Evolutionary conservation across 2,888 invertebrate genomes (phyloP), one percentile per base, ranked within the genome.

Genomic region (Amblyjoppa fuscipennis): DNA sequence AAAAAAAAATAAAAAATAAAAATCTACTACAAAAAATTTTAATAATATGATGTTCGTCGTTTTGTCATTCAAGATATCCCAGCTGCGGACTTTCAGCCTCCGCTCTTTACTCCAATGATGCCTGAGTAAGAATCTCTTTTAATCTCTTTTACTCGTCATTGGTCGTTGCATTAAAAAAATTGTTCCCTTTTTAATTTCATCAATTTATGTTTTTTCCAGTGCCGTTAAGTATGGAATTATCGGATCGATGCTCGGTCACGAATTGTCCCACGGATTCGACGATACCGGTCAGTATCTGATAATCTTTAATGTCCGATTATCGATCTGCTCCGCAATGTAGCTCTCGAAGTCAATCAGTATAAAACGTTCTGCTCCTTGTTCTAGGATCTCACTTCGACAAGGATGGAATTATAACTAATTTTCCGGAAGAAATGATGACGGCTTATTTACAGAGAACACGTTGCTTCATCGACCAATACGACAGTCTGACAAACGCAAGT

Each of bases 221-320:
- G 84, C 88, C 16, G 34, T 90, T 31, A 89, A 86, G 82, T 90
- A 89, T 13, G 90, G 88, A 59, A 77, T 73, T 16, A 68, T 83
- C 6, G 90, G 89, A 9, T 88, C 88, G 31, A 69, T 81, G n/a
- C 61, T 90, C 11, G 90, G 88, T 11, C 89, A 90, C 75, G 89
- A 90, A 81, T 73, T 90, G 34, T 85, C 88, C 1, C 90, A 90
- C 25, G 75, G 78, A 28, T 89, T 85, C 49, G 89, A 89, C 25
- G 76, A 70, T 11, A 73, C 56, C 59, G 89, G 90, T 90, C 66
- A 70, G 34, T 16, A 31, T 71, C 38, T 13, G 5, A 59, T n/a
- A 7, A 25, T 25, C 20, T 31, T 25, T 28, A 45, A 61, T 34
- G 9, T 49, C 7, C 4, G 7, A n/a, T 34, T 9, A 38, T 59